phyloP scores from a whole-genome alignment of 1,140 invertebrate species.

The Drosophila insularis region DNA sequence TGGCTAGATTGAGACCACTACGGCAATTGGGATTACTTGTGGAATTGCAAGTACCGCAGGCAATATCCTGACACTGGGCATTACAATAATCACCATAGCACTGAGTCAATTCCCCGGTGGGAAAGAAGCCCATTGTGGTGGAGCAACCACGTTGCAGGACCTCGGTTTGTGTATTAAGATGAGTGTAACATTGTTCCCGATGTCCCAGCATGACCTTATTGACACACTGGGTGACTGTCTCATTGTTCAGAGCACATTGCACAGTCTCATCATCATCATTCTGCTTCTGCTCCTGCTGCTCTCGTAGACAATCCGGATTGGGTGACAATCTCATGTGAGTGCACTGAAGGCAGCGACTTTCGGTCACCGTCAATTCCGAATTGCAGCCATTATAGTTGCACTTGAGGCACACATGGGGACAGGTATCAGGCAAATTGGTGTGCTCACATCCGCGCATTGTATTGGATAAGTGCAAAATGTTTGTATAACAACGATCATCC shows the following conservation, averaged over 20 bases:
- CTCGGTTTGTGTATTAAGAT: constrained; percentile 61
- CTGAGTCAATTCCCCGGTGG: constrained; percentile 54
- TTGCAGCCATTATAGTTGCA: constrained; percentile 78
- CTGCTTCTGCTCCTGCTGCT: constrained; percentile 36
- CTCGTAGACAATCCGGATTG: constrained; percentile 53
- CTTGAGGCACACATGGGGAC: constrained; percentile 72
- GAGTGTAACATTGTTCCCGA: constrained; percentile 61
- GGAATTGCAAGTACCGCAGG: constrained; percentile 64
- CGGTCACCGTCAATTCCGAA: constrained; percentile 50
- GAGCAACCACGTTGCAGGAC: constrained; percentile 70
- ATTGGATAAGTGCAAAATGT: constrained; percentile 56
- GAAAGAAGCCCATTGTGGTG: constrained; percentile 64
- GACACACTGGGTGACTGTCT: constrained; percentile 50
- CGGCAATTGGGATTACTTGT: constrained; percentile 56
- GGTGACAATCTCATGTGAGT: constrained; percentile 36
- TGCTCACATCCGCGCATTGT: constrained; percentile 68
- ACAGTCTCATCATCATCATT: not conserved
- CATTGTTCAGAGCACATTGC: constrained; percentile 47
- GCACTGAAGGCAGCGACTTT: constrained; percentile 62
- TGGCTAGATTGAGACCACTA: constrained; percentile 30
- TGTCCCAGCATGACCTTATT: constrained; percentile 73
- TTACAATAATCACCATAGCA: constrained; percentile 74
- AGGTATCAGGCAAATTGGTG: constrained; percentile 45
- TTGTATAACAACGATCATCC: constrained; percentile 71
- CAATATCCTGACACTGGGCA: constrained; percentile 60